Evolutionary conservation across 2,888 invertebrate species (phyloP).

Genomic region (Alentia gelatinosa): DNA sequence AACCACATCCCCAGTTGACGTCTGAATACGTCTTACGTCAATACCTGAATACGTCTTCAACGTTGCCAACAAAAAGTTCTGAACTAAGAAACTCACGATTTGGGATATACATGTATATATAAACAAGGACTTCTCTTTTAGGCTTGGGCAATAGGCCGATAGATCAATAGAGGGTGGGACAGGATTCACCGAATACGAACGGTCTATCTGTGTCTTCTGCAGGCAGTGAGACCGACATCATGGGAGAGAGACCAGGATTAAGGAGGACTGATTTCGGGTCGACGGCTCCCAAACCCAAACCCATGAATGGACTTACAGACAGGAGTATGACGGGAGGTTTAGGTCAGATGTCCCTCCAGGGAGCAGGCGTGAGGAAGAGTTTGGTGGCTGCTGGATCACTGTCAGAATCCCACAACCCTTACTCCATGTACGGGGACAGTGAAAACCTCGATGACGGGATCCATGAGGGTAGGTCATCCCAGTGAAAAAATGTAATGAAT

Average conservation of each 20-base stretch:
- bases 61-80: background rate
- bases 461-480: conserved; percentile 16
- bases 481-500: no score
- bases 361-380: background rate
- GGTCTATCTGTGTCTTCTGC: background rate
- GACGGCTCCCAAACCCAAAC: background rate
- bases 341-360: background rate
- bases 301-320: background rate
- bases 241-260: background rate
- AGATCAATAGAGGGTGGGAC: background rate
- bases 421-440: background rate
- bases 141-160: background rate
- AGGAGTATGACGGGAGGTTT: background rate
- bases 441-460: conserved; percentile 44
- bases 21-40: background rate
- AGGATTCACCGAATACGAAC: background rate
- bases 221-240: background rate
- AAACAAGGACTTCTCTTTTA: background rate
- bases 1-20: background rate
- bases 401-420: background rate
- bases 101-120: background rate
- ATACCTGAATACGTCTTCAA: background rate
- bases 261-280: background rate
- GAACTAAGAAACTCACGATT: background rate
- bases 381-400: background rate